Percentiles rank a stretch among this genome's conserved stretches.
phyloP scores from a whole-genome alignment of 2,888 invertebrate genomes.

The Aquatica leii region DNA sequence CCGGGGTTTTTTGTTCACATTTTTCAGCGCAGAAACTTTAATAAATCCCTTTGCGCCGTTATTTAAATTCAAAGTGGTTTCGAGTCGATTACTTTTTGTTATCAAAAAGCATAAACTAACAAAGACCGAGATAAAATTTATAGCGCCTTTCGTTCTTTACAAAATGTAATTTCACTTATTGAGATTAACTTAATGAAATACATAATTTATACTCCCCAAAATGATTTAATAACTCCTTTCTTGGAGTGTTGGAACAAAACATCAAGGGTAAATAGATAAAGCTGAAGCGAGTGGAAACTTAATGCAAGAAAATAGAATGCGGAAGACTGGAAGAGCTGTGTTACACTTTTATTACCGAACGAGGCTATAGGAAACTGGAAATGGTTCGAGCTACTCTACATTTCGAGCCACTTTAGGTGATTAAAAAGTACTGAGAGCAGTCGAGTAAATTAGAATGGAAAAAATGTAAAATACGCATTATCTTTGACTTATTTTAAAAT shows the following conservation, averaged over 20 bases:
- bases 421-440: constrained; percentile 48
- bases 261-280: constrained; percentile 24
- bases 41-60: background rate
- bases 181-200: constrained; percentile 48
- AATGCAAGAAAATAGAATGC: constrained; percentile 37
- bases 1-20: background rate
- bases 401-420: constrained; percentile 50
- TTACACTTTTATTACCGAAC: constrained; percentile 37
- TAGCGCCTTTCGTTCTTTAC: constrained; percentile 26
- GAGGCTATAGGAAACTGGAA: constrained; percentile 35
- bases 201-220: constrained; percentile 43
- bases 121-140: constrained; percentile 35
- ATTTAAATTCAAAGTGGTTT: background rate
- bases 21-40: constrained; percentile 1
- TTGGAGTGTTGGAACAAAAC: constrained; percentile 30
- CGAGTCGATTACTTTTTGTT: constrained; percentile 12
- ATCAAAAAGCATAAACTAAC: constrained; percentile 22
- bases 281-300: constrained; percentile 26
- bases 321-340: constrained; percentile 35
- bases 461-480: constrained; percentile 21
- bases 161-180: constrained; percentile 43
- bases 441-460: constrained; percentile 32
- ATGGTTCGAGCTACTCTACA: constrained; percentile 51
- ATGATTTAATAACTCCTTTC: constrained; percentile 35
- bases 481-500: constrained; percentile 18